phyloP scores from a whole-genome alignment of 2,113 vertebrate genomes.

The Callithrix jacchus region DNA sequence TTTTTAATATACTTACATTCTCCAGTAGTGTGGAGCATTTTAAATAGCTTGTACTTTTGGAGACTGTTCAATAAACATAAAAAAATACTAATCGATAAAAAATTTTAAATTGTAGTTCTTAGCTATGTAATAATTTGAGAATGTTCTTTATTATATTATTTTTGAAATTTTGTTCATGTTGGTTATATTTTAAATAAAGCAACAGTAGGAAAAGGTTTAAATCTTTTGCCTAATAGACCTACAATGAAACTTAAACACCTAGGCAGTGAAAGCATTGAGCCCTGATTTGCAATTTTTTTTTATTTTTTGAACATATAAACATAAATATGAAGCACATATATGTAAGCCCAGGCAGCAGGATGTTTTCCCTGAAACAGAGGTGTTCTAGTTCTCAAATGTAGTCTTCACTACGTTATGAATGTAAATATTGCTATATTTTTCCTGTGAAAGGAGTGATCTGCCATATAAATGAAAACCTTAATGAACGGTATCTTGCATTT shows the following conservation, averaged over 20 bases:
- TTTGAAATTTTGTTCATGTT: background rate
- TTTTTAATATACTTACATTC: background rate
- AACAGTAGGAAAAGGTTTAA: background rate
- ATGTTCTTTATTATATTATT: background rate
- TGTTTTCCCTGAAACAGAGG: background rate
- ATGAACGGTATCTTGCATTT: background rate
- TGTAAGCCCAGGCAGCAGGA: background rate
- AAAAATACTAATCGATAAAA: background rate
- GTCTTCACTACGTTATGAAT: background rate
- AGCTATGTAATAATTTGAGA: background rate
- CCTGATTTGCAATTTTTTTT: background rate
- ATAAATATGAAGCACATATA: background rate
- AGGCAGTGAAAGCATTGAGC: background rate
- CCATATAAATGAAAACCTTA: background rate
- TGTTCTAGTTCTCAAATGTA: background rate
- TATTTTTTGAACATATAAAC: background rate
- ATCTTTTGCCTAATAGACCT: background rate
- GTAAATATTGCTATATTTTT: background rate
- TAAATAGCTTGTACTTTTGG: background rate
- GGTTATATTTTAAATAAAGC: background rate
- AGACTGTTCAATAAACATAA: background rate
- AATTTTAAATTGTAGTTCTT: background rate
- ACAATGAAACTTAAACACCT: background rate
- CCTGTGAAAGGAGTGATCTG: background rate
- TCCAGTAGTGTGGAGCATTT: background rate